Base-by-base conservation (phyloP, 2,797 vertebrate species). In the Sebastes itinus region DNA sequence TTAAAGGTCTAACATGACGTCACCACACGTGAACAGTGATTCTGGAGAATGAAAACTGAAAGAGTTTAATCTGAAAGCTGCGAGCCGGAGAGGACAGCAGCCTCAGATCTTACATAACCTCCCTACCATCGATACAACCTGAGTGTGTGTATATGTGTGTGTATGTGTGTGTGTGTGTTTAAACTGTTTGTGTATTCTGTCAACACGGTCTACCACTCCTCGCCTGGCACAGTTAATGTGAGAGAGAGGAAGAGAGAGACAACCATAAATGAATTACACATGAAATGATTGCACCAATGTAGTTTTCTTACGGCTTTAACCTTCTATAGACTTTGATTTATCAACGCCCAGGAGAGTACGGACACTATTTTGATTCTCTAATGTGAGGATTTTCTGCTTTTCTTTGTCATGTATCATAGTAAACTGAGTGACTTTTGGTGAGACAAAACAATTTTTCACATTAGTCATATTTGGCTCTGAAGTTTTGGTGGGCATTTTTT, bases 111-210 rank as follows among this genome's bases (percentile, higher is more conserved):
- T 83, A 27, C 32, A 38, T 69, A 87, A 88, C 69, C 62, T 72
- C 62, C 33, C 68, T 33, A 16, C 18, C 70, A 77, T 28, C 32
- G 46, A 84, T 80, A 68, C 80, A 28, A 75, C 75, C 38, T 66
- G 74, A 38, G 74, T 3, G 5, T 30, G 35, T 46, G 32, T 76
- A 58, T 71, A 32, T 72, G 20, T 68, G 69, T 54, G 74, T 2
- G 4, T 32, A 33, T 66, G 10, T 68, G 32, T 85, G 38, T 80
- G 30, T 80, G 55, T 74, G 67, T 52, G 35, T 46, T 81, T 60
- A 74, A 46, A 77, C 33, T 20, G 66, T 79, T 72, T 80, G 61
- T 88, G 77, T 80, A 13, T 67, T 86, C 61, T 80, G 77, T 80
- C 82, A 81, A 72, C 76, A 83, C 4, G 4, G 54, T 78, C 65